phyloP scores from a whole-genome alignment of 1,140 invertebrate genomes.

The Zaprionus vittiger region DNA sequence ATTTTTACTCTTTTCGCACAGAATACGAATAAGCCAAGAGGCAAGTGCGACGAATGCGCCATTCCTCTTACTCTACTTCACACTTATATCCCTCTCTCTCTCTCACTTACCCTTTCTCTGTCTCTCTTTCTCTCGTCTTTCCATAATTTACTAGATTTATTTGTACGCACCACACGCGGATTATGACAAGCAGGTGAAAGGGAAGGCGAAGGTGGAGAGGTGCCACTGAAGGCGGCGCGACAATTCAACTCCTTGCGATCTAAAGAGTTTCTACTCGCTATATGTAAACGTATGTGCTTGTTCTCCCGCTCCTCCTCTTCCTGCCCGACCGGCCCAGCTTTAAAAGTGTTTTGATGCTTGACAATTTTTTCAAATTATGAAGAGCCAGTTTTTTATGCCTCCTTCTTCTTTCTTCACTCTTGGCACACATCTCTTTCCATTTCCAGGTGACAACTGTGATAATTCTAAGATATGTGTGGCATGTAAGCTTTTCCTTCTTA shows the following conservation, averaged over 20 bases:
- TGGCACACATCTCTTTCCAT: slow-evolving; percentile 44
- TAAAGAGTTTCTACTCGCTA: background rate
- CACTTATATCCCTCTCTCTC: background rate
- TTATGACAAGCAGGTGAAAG: slow-evolving; percentile 29
- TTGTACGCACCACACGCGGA: slow-evolving; percentile 71
- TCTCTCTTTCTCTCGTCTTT: slow-evolving; percentile 35
- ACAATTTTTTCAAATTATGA: slow-evolving; percentile 80
- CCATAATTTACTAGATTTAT: slow-evolving; percentile 82
- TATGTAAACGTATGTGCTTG: background rate
- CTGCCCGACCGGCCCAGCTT: slow-evolving; percentile 24
- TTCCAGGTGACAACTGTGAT: slow-evolving; percentile 9
- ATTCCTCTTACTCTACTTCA: slow-evolving; percentile 59
- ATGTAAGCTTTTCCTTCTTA: too few species aligned
- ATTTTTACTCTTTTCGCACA: slow-evolving; percentile 56
- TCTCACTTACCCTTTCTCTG: slow-evolving; percentile 37
- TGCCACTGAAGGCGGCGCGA: slow-evolving; percentile 12
- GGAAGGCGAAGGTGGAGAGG: slow-evolving; percentile 4
- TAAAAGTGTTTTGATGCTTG: slow-evolving; percentile 82
- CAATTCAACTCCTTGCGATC: slow-evolving; percentile 31
- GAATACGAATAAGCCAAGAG: slow-evolving; percentile 67
- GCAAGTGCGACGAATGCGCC: slow-evolving; percentile 35
- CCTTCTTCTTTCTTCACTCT: background rate
- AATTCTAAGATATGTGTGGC: background rate
- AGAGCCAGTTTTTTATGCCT: slow-evolving; percentile 1
- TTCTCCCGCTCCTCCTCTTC: slow-evolving; percentile 12